Percentiles rank a stretch among this genome's conserved stretches.
Conservation (phyloP, 1,140 invertebrate genomes). For the Triops cancriformis region DNA sequence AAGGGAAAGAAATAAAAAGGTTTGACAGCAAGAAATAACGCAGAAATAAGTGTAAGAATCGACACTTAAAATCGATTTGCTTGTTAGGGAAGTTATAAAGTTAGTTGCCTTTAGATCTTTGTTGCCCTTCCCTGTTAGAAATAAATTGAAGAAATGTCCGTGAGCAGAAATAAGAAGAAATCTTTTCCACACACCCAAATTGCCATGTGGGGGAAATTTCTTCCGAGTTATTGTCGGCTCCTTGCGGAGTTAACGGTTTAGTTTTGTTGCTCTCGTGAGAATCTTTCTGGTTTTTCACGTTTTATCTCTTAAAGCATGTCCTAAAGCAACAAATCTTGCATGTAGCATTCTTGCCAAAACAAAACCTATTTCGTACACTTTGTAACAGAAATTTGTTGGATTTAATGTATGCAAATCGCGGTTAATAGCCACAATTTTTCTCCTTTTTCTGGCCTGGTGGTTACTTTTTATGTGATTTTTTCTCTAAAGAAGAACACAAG, state of each 20-base stretch:
- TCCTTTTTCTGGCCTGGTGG: neutral
- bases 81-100: neutral
- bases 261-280: neutral
- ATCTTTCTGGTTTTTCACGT: neutral
- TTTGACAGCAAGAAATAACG: neutral
- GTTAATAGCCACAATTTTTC: neutral
- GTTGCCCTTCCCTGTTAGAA: neutral
- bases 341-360: neutral
- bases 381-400: neutral
- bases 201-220: constrained; percentile 2
- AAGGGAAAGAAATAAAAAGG: neutral
- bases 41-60: neutral
- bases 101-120: neutral
- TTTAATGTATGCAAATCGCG: neutral
- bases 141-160: neutral
- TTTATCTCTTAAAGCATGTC: neutral
- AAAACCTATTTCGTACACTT: neutral
- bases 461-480: neutral
- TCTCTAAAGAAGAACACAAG: neutral
- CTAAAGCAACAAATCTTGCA: neutral
- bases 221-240: neutral
- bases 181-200: neutral
- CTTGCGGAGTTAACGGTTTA: neutral
- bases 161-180: neutral
- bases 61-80: constrained; percentile 5